Evolutionary conservation across 2,888 invertebrate species (phyloP).

Genomic region (Incurvaria masculella): DNA sequence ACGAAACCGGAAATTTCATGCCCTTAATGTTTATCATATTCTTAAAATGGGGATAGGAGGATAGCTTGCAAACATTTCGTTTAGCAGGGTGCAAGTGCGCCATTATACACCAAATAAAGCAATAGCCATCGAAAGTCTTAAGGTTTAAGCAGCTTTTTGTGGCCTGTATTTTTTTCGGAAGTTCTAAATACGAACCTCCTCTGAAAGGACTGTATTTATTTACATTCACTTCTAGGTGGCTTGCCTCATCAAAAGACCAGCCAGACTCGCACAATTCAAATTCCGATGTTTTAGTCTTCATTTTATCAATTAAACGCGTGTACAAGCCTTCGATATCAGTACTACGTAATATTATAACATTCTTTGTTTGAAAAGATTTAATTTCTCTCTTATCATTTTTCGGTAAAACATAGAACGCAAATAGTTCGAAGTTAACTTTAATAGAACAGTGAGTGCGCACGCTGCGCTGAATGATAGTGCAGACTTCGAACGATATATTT

Average conservation of each 20-base stretch:
- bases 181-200: too few species aligned
- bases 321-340: neutral
- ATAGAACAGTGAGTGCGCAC: neutral
- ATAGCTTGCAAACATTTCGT: too few species aligned
- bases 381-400: constrained; percentile 1
- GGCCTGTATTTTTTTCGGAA: too few species aligned
- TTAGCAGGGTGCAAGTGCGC: too few species aligned
- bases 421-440: constrained; percentile 2
- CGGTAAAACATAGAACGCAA: constrained; percentile 1
- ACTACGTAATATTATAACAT: neutral
- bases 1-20: too few species aligned
- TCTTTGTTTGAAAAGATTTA: constrained; percentile 4
- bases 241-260: neutral
- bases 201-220: too few species aligned
- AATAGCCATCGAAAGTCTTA: too few species aligned
- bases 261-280: constrained; percentile 2
- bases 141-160: too few species aligned
- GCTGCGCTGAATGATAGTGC: neutral
- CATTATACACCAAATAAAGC: too few species aligned
- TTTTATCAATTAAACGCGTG: neutral
- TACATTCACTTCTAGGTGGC: too few species aligned
- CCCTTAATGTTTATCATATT: too few species aligned
- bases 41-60: too few species aligned
- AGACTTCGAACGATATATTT: neutral
- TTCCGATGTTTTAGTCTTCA: neutral